Evolutionary conservation across 1,140 invertebrate species (phyloP), one percentile per base, ranked within the genome.

Genomic region (Semibalanus balanoides): DNA sequence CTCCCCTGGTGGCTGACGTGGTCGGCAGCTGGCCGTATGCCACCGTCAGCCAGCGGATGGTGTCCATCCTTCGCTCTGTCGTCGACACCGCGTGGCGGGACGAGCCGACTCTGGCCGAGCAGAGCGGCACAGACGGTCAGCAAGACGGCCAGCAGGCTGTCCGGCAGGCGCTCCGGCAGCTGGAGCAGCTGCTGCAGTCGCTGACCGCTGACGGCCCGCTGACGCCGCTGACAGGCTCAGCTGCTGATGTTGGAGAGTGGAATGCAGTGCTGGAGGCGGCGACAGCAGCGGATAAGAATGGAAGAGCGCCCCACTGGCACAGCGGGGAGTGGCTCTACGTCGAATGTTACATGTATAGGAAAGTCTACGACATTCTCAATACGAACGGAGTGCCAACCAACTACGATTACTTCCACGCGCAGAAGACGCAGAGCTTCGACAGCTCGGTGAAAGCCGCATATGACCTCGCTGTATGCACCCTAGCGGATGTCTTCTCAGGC

Each of bases 321-420:
- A 3, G 1, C 22, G 51, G 51, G 11, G 11, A 14, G 11, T 98
- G 94, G 94, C 85, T 99, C 0, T 92, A 93, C 81, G 88, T 90
- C 19, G 96, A 99, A 85, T 96, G 95, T 81, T 98, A 97, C 81
- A 89, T 97, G 85, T 99, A 99, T 82, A 86, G 95, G 29, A 86
- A 89, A 81, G 87, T 98, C 30, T 84, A 88, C 78, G 92, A 97
- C 28, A 72, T 72, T 0, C n/a, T 72, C 19, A n/a, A 72, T 83
- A 84, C 40, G 81, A 92, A 91, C 76, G 84, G 84, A 79, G 80
- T 83, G 3, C 82, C 95, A 0, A 85, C 87, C 74, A 82, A 83
- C 11, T 93, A 90, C 81, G 95, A 97, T 86, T 89, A 89, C 31
- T 97, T 96, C 84, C 83, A 83, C 74, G 87, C 88, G 19, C 88